Percentiles rank a stretch among this genome's conserved stretches.
Evolutionary conservation across 2,113 vertebrate genomes (phyloP).

Genomic region (Megaptera novaeangliae): DNA sequence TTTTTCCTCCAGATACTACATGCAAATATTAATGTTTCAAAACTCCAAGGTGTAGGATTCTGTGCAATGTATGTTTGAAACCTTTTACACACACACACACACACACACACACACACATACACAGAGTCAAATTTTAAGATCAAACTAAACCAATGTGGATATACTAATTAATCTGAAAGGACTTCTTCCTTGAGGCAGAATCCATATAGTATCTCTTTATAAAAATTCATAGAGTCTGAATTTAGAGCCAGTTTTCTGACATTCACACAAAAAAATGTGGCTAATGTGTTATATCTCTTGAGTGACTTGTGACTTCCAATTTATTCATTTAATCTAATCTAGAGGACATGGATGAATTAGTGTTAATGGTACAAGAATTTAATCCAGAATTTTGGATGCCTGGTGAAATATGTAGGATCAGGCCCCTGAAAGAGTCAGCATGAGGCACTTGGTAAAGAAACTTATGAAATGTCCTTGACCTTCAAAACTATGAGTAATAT

Average conservation of each 20-base stretch:
- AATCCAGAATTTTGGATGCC: not conserved
- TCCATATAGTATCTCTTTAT: not conserved
- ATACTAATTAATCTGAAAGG: not conserved
- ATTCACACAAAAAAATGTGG: not conserved
- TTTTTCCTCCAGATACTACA: not conserved
- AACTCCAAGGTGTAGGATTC: not conserved
- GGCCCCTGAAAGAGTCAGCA: not conserved
- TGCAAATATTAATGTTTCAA: not conserved
- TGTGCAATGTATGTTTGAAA: not conserved
- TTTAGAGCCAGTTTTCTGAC: constrained; percentile 20
- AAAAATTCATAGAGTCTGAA: not conserved
- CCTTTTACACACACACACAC: not conserved
- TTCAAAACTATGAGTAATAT: not conserved
- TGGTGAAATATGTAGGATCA: not conserved
- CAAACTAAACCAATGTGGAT: not conserved
- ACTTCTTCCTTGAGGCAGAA: not conserved
- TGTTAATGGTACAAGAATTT: not conserved
- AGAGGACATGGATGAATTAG: not conserved
- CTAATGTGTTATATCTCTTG: not conserved
- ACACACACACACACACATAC: not conserved
- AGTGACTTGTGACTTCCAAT: not conserved
- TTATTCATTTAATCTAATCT: not conserved
- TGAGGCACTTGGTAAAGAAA: not conserved
- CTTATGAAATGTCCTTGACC: not conserved
- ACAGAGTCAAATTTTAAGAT: not conserved